phyloP scores from a whole-genome alignment of 2,113 vertebrate genomes.

The Istiophorus platypterus region DNA sequence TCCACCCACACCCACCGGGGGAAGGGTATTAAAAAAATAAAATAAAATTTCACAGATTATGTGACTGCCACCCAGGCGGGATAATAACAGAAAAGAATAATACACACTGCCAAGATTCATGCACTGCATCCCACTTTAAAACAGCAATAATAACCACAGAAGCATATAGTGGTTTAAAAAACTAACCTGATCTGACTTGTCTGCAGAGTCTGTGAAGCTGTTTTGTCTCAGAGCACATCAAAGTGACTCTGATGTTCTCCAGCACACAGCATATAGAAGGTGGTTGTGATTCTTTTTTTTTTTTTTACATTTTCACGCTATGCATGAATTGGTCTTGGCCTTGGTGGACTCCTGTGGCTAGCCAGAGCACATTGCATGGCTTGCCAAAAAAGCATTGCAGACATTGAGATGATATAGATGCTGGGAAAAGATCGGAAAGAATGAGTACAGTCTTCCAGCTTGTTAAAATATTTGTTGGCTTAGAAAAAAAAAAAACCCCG shows the following conservation, averaged over 20 bases:
- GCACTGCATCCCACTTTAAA: constrained; percentile 36
- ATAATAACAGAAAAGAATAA: constrained; percentile 28
- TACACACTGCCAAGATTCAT: constrained; percentile 21
- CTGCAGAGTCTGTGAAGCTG: constrained; percentile 21
- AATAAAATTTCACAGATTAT: constrained; percentile 24
- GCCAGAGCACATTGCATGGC: constrained; percentile 9
- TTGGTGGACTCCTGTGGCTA: constrained; percentile 25
- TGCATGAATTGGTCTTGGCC: constrained; percentile 14
- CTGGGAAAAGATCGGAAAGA: constrained; percentile 66
- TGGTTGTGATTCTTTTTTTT: not conserved
- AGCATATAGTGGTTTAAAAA: constrained; percentile 22
- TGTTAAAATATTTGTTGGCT: constrained; percentile 71
- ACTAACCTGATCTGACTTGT: constrained; percentile 58
- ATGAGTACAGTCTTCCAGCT: constrained; percentile 60
- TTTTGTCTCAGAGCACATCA: constrained; percentile 50
- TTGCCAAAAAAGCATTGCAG: constrained; percentile 45
- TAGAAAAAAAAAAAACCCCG: constrained; percentile 42
- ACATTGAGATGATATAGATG: constrained; percentile 52
- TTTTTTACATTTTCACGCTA: constrained; percentile 20
- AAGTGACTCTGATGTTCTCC: constrained; percentile 19
- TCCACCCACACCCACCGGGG: not conserved
- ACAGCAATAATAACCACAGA: constrained; percentile 39
- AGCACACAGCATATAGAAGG: constrained; percentile 18
- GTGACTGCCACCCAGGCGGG: constrained; percentile 6
- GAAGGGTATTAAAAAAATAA: not conserved